Base-by-base conservation (phyloP, 2,888 invertebrate species). In the Barypeithes pellucidus region DNA sequence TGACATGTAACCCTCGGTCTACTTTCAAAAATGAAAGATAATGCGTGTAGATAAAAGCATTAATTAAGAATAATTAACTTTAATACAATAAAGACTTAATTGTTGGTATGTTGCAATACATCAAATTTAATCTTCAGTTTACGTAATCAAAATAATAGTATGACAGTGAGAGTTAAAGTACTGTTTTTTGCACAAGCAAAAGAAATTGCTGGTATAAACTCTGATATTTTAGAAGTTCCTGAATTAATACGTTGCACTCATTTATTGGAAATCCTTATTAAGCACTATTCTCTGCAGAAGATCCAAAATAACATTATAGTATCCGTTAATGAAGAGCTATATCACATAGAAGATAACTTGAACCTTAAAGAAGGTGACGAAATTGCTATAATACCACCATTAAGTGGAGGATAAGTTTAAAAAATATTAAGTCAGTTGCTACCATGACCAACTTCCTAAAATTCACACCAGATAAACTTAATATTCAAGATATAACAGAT, bases 161-260 rank as follows among this genome's bases (percentile, higher is more conserved):
- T 87, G 88, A 86, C 75, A 80, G 88, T 90, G 1, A 87, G 87
- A 78, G 89, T 95, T 54, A 92, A 91, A 84, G 81, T 97, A 72
- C 86, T 96, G 80, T 96, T 98, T 87, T 98, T 98, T 87, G 97
- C 96, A 0, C 94, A 93, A 88, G 93, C 96, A 43, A 92, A 94
- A 82, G 97, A 98, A 85, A 86, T 97, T 67, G 90, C 91, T 20
- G 94, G 94, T 52, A 87, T 88, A 41, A 87, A 87, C 57, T 90
- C 91, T 81, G 87, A 89, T 5, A 85, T 82, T 12, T 82, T 94
- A 45, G 80, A 83, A 16, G 80, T 93, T 5, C 88, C 89, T 7
- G 82, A 85, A 9, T 87, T 87, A 75, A 86, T 91, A 50, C 86
- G 87, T 18, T 91, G 91, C 76, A 78, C 84, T 3, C 87, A 90